Conservation (phyloP, 1,140 invertebrate genomes). For the Melitaea cinxia region DNA sequence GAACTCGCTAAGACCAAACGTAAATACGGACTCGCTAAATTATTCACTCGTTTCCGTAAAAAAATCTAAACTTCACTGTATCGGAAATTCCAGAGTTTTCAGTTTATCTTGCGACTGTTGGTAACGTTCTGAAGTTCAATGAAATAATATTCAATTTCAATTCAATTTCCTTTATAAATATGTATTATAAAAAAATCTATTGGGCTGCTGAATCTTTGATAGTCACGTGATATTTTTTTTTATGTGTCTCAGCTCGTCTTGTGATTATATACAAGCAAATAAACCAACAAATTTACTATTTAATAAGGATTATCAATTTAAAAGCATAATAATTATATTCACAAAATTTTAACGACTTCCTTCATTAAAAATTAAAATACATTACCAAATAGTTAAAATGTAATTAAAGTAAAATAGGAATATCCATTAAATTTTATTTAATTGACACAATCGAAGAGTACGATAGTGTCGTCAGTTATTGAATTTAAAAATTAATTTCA, state of each 20-base stretch:
- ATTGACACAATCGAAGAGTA: conserved; percentile 34
- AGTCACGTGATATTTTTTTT: too few species aligned
- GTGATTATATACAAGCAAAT: too few species aligned
- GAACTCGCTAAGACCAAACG: conserved; percentile 41
- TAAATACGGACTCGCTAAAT: conserved; percentile 54
- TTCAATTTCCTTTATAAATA: too few species aligned
- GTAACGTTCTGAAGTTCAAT: conserved; percentile 50
- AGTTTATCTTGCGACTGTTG: conserved; percentile 51
- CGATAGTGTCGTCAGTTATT: conserved; percentile 13
- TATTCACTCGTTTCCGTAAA: conserved; percentile 47
- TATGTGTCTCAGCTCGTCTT: too few species aligned
- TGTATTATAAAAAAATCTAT: too few species aligned
- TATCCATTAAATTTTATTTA: conserved; percentile 22
- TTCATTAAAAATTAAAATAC: conserved; percentile 13
- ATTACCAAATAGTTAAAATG: conserved; percentile 21
- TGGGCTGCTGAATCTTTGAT: too few species aligned
- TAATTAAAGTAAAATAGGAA: conserved; percentile 10
- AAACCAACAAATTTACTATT: too few species aligned
- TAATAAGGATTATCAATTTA: too few species aligned
- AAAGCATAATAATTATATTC: too few species aligned
- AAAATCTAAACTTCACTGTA: conserved; percentile 53
- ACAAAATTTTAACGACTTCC: background rate
- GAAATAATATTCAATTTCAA: conserved; percentile 58
- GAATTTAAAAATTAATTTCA: conserved; percentile 21
- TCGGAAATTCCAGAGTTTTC: conserved; percentile 38